Base-by-base conservation (phyloP, 2,113 vertebrate species). In the Elanus axillaris region DNA sequence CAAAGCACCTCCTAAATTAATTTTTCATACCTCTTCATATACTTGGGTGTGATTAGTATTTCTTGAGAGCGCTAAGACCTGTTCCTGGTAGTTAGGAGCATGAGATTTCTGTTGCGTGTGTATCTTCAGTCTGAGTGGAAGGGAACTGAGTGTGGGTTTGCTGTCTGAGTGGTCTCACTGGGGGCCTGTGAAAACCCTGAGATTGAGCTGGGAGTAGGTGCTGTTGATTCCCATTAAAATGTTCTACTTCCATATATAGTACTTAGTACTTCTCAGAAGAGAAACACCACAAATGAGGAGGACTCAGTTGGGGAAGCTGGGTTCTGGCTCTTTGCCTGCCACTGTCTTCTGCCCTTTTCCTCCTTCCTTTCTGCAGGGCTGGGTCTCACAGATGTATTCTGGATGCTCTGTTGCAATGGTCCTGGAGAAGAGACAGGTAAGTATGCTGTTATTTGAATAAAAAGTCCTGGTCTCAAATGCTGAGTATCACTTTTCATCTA, bases 361-460 rank as follows among this genome's bases (percentile, higher is more conserved):
- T 93, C 62, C 80, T 91, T 67, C 69, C 36, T 83, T 95, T 96
- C 80, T 93, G 58, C 84, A 96, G 96, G 53, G 40, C 36, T 68
- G 2, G 6, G 18, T 75, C 56, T 96, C 43, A 43, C 50, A 45
- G 64, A 6, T 22, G 34, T 34, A 8, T 40, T 84, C 38, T 86
- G 60, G 60, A 64, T 76, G 27, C 69, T 72, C 42, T 82, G 31
- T 34, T 75, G 62, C 71, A 82, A 62, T 27, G 16, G 31, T 26
- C 19, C 19, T 27, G 77, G 67, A 85, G 84, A 91, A 90, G 53
- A 7, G 6, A 43, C 5, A 43, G 36, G 73, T 78, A 68, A 72
- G 58, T 53, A 45, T 56, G 19, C 14, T 1, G 0, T 73, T 76
- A 17, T n/a, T 60, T 47, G 38, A 76, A 45, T 60, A 68, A 45